These are phyloP conservation scores for Megalonaias nervosa DNA, from an alignment of 1,140 invertebrate genomes.

Conservation along the genomic window DNA sequence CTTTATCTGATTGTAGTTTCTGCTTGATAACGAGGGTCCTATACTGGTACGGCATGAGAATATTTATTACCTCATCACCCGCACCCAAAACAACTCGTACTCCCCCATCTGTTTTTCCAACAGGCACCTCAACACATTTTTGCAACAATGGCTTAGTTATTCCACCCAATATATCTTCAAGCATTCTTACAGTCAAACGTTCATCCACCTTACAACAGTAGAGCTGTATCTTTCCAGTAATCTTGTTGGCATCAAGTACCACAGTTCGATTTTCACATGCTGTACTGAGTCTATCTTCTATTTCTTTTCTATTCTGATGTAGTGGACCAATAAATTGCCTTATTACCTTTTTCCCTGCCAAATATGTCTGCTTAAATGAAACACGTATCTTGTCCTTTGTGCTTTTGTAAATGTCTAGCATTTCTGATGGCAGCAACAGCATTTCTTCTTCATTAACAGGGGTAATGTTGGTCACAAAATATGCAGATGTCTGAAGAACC, in stretches of 20 bases:
- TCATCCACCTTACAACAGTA: slow-evolving; percentile 24
- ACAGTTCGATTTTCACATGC: slow-evolving; percentile 23
- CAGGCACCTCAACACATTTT: slow-evolving; percentile 34
- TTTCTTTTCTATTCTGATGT: slow-evolving; percentile 39
- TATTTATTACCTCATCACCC: slow-evolving; percentile 29
- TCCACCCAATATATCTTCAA: slow-evolving; percentile 18
- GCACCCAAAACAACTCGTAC: slow-evolving; percentile 30
- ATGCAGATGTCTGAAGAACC: slow-evolving; percentile 51
- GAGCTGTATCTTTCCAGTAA: slow-evolving; percentile 43
- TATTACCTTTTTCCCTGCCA: slow-evolving; percentile 43
- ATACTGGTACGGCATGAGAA: slow-evolving; percentile 44
- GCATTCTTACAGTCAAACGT: not conserved
- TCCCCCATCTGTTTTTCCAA: slow-evolving; percentile 8
- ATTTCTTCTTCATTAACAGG: slow-evolving; percentile 36
- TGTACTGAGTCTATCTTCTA: slow-evolving; percentile 35
- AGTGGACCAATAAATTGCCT: slow-evolving; percentile 49
- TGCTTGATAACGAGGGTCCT: slow-evolving; percentile 35
- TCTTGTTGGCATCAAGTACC: slow-evolving; percentile 50
- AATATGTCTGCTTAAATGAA: slow-evolving; percentile 32
- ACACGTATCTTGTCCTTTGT: slow-evolving; percentile 29
- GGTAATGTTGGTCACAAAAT: slow-evolving; percentile 58
- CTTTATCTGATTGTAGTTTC: not conserved
- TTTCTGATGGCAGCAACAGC: not conserved
- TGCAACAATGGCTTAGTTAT: slow-evolving; percentile 19
- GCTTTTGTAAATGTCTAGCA: slow-evolving; percentile 41